These are phyloP conservation scores for Hyperoplus immaculatus DNA, from an alignment of 2,797 vertebrate genomes.

Conservation along the genomic window DNA sequence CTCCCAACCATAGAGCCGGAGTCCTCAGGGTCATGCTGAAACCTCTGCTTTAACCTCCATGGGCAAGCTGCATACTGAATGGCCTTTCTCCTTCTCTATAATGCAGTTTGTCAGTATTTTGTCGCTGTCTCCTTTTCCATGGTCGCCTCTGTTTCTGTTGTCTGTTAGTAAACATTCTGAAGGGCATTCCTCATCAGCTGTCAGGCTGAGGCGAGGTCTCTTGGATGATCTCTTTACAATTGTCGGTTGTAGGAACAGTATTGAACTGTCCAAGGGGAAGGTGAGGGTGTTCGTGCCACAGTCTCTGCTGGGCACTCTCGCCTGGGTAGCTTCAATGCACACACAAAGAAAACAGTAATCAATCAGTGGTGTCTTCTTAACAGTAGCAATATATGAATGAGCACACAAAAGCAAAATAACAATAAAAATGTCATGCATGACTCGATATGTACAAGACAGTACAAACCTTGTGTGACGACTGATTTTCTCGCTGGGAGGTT, in stretches of 20 bases:
- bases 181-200: slow-evolving; percentile 13
- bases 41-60: too few relatives aligned
- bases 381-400: neutral
- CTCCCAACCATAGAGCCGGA: too few relatives aligned
- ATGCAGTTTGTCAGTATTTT: neutral
- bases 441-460: neutral
- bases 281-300: slow-evolving; percentile 37
- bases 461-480: slow-evolving; percentile 34
- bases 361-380: neutral
- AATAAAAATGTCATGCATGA: neutral
- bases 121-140: neutral
- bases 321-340: slow-evolving; percentile 35
- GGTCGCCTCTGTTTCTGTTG: neutral
- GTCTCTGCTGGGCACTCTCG: slow-evolving; percentile 21
- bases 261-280: slow-evolving; percentile 35
- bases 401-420: neutral
- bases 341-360: neutral
- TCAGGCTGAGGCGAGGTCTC: slow-evolving; percentile 26
- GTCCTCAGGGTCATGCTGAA: too few relatives aligned
- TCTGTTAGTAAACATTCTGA: neutral
- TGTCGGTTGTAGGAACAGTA: slow-evolving; percentile 44
- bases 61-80: too few relatives aligned
- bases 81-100: too few relatives aligned
- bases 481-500: slow-evolving; percentile 21
- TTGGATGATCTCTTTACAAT: slow-evolving; percentile 28